A percentile compares a stretch with the other conserved stretches of the same genome.
Conservation (phyloP, 1,140 invertebrate species). For the Triops cancriformis region DNA sequence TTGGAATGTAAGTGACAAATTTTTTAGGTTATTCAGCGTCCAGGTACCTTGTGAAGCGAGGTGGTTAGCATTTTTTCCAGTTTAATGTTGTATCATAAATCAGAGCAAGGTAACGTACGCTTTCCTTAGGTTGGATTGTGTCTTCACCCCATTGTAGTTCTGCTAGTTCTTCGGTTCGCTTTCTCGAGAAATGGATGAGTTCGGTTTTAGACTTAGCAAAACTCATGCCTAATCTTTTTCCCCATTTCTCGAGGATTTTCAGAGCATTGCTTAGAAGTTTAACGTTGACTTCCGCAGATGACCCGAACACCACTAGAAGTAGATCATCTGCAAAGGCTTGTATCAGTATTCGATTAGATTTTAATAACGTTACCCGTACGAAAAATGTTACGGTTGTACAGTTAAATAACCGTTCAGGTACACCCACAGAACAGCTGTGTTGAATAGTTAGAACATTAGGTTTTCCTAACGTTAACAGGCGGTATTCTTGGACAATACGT, state of each 20-base stretch:
- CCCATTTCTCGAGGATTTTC: slow-evolving; percentile 4
- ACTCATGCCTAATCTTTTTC: too few species aligned
- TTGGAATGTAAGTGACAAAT: background rate
- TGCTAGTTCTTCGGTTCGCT: slow-evolving; percentile 1
- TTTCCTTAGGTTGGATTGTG: background rate
- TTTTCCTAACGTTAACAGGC: too few species aligned
- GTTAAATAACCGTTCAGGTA: too few species aligned
- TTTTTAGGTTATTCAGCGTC: background rate
- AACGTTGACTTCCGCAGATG: slow-evolving; percentile 16
- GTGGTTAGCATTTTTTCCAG: background rate
- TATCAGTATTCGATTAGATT: background rate
- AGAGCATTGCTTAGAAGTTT: background rate
- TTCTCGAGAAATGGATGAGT: slow-evolving; percentile 19
- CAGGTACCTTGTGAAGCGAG: background rate
- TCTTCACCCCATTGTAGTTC: background rate
- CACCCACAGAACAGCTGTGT: too few species aligned
- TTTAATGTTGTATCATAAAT: slow-evolving; percentile 4
- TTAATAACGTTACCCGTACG: slow-evolving; percentile 3
- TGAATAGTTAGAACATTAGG: too few species aligned
- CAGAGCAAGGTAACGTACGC: background rate
- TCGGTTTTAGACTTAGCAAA: too few species aligned
- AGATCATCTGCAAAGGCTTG: slow-evolving; percentile 22
- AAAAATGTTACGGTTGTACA: too few species aligned
- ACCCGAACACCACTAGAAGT: background rate
- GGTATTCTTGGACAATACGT: too few species aligned